These are phyloP conservation scores for Peromyscus eremicus DNA, from an alignment of 2,797 vertebrate species.

Conservation along the genomic window DNA sequence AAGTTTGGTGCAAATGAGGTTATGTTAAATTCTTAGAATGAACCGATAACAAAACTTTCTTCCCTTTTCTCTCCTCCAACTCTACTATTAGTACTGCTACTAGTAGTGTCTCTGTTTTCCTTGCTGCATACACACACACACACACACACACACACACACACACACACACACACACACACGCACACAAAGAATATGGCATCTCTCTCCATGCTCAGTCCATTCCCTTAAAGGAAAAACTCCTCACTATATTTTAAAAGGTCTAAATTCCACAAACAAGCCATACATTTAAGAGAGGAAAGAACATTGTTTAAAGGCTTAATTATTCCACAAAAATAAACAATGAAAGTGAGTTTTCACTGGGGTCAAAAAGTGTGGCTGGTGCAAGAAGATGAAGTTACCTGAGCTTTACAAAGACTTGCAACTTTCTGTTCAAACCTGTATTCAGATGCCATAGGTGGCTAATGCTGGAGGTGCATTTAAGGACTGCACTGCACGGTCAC, in stretches of 20 bases:
- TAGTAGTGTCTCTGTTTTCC: not conserved
- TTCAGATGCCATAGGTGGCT: not conserved
- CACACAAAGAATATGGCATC: not conserved
- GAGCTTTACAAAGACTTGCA: not conserved
- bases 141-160: too few relatives aligned
- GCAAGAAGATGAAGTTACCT: not conserved
- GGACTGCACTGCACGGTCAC: not conserved
- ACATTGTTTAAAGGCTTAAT: not conserved
- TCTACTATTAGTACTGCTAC: not conserved
- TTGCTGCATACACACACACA: not conserved
- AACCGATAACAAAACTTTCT: not conserved
- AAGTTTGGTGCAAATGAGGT: not conserved
- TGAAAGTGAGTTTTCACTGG: not conserved
- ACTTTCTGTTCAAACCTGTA: not conserved
- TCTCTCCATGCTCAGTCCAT: not conserved
- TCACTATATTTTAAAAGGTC: slow-evolving; percentile 4
- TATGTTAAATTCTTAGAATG: not conserved
- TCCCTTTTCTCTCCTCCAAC: not conserved
- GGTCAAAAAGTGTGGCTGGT: not conserved
- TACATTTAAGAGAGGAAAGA: not conserved
- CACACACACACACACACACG: too few relatives aligned
- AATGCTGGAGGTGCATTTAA: not conserved
- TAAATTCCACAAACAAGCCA: not conserved
- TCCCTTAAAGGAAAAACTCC: not conserved
- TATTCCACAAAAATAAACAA: not conserved